Conservation (phyloP, 2,888 invertebrate species). For the Aporophyla nigra region DNA sequence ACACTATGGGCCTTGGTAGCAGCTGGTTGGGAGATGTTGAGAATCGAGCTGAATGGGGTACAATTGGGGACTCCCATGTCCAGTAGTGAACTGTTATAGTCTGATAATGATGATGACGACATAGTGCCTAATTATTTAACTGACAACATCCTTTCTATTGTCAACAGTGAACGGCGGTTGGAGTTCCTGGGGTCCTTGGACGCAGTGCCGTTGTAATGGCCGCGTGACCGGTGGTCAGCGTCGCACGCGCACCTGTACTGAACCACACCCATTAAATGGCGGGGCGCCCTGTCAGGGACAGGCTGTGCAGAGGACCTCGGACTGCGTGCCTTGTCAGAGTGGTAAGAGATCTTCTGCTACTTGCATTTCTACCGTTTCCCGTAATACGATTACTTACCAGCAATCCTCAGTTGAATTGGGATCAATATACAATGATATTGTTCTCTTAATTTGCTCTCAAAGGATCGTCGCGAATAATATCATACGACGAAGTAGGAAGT, state of each 20-base stretch:
- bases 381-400: not conserved
- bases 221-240: constrained; percentile 94
- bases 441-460: not conserved
- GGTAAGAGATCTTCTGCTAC: constrained; percentile 73
- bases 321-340: constrained; percentile 94
- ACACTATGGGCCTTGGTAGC: not conserved
- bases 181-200: constrained; percentile 97
- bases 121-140: not conserved
- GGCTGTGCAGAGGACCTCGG: constrained; percentile 94
- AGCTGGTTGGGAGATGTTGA: no score
- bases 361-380: no score
- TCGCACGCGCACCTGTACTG: constrained; percentile 96
- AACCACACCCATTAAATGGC: constrained; percentile 97
- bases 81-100: no score
- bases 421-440: not conserved
- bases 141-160: constrained; percentile 34
- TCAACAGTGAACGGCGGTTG: constrained; percentile 98
- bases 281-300: constrained; percentile 96
- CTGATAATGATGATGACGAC: no score
- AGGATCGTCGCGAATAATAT: no score
- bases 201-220: constrained; percentile 96
- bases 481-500: no score
- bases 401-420: not conserved
- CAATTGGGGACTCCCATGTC: no score
- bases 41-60: no score